Percentiles rank a stretch among this genome's conserved stretches.
These are phyloP conservation scores for Cerceris ruficornis DNA, from an alignment of 2,888 invertebrate species.

Conservation along the genomic window DNA sequence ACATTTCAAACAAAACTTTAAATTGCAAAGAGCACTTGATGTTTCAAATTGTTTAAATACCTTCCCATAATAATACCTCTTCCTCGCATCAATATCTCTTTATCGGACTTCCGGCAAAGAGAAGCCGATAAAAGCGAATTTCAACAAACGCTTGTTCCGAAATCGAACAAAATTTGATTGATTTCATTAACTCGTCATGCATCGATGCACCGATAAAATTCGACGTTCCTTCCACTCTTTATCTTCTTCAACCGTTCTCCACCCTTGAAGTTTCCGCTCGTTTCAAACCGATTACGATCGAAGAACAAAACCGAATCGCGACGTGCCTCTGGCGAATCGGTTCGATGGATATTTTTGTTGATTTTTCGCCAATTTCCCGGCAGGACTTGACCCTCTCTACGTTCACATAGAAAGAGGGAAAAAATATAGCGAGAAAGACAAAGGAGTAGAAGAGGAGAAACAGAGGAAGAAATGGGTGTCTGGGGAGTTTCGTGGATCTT, in stretches of 20 bases:
- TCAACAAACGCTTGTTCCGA: too few relatives aligned
- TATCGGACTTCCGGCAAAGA: too few relatives aligned
- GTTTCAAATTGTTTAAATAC: too few relatives aligned
- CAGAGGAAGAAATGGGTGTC: background rate
- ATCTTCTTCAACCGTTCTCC: background rate
- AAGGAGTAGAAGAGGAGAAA: background rate
- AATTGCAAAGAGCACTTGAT: too few relatives aligned
- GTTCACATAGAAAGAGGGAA: background rate
- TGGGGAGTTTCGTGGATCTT: constrained; percentile 1
- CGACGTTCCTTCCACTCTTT: background rate
- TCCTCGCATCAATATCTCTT: too few relatives aligned
- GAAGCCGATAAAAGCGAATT: too few relatives aligned
- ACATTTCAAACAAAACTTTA: too few relatives aligned
- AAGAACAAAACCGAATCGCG: background rate
- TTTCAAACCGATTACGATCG: background rate
- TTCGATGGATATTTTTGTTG: constrained; percentile 1
- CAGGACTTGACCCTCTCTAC: background rate
- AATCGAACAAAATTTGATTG: too few relatives aligned
- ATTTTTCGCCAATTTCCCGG: constrained; percentile 16
- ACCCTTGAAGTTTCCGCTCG: background rate
- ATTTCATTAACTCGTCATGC: background rate
- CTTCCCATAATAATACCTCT: too few relatives aligned
- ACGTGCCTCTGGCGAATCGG: constrained; percentile 8
- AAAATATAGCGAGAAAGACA: background rate
- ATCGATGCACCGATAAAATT: background rate